Evolutionary conservation across 2,113 vertebrate genomes (phyloP), one percentile per base, ranked within the genome.

Genomic region (Actenoides lindsayi): DNA sequence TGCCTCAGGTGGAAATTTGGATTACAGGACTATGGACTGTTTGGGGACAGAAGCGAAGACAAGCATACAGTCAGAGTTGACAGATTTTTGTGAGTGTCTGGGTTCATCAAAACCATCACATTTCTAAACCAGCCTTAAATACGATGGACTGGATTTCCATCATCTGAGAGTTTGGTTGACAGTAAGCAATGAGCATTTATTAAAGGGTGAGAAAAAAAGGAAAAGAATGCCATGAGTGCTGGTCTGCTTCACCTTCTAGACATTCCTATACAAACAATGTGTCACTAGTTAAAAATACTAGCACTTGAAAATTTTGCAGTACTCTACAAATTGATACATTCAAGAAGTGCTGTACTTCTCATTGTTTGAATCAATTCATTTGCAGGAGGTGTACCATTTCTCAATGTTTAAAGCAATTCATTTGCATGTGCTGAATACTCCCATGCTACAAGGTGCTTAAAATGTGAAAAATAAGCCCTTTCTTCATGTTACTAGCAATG

Each of bases 381-480:
- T 89, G 56, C 60, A 83, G 74, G 46, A 83, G 60, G 41, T 2
- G 5, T 8, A 2, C 53, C 54, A 39, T 95, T 96, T 94, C 56
- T 82, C 44, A 89, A 77, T 93, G 94, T 96, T 96, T 96, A 93
- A 95, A 93, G 62, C 31, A 81, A 89, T 94, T 92, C 28, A 94
- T 96, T 95, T 95, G 46, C 71, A 70, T 53, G 62, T 83, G 16
- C 63, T 92, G 75, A 90, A 94, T 70, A 87, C 25, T 94, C 41
- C 33, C 28, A 60, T 80, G 50, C 30, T 92, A 67, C 74, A 90
- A 90, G 79, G 93, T 63, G 31, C 51, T 92, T 90, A 89, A 96
- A 94, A 77, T 79, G 44, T 87, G 91, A 92, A 96, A 97, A 98
- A 96, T 67, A 96, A 96, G 74, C 13, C 82, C 51, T 83, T 95